Conservation (phyloP, 2,113 vertebrate species). For the Eolophus roseicapilla region DNA sequence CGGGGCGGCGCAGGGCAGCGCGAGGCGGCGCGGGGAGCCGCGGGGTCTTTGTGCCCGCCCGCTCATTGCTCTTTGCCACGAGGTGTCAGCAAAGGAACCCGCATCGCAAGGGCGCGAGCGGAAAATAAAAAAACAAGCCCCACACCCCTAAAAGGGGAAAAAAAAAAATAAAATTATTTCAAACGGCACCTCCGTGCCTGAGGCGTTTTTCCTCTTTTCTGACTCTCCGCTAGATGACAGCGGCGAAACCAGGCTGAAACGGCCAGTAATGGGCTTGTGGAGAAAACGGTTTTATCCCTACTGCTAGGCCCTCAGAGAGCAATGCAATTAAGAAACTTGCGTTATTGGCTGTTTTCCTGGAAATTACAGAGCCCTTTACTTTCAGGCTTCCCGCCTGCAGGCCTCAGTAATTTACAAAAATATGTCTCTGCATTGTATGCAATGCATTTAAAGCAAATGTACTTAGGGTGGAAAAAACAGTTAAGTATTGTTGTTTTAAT, state of each 20-base stretch:
- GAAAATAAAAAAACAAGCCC: rapidly evolving
- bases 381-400: constrained; percentile 37
- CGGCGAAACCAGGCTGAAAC: background rate
- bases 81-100: constrained; percentile 17
- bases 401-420: constrained; percentile 39
- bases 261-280: background rate
- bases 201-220: background rate
- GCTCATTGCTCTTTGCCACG: background rate
- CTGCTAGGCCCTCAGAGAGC: background rate
- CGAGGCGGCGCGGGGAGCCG: background rate
- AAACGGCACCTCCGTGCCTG: background rate
- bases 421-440: background rate
- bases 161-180: too few species aligned
- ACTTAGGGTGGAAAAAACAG: background rate
- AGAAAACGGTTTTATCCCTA: background rate
- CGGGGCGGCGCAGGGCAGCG: too few species aligned
- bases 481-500: constrained; percentile 2
- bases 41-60: too few species aligned
- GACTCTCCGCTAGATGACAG: constrained; percentile 23
- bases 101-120: rapidly evolving
- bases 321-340: background rate
- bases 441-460: background rate
- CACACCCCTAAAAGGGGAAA: rapidly evolving
- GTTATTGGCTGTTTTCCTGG: constrained; percentile 52
- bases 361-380: constrained; percentile 50